Evolutionary conservation across 2,888 invertebrate genomes (phyloP), one percentile per base, ranked within the genome.

Genomic region (Leptinotarsa peninsularis): DNA sequence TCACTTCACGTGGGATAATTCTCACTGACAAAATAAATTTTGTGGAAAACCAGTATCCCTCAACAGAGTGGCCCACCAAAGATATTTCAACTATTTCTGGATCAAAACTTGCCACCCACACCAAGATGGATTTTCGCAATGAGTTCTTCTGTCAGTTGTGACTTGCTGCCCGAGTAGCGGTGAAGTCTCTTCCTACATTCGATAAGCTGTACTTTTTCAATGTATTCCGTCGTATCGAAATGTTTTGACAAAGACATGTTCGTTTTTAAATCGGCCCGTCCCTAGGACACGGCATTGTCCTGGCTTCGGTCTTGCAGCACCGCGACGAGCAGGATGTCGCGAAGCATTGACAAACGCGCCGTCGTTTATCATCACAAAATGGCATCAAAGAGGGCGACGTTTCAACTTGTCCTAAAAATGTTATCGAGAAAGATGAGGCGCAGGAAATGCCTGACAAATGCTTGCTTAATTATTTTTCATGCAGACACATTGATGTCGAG

Each of bases 381-480:
- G 85, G 87, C 87, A 85, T 87, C 87, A 87, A 87, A 87, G 87
- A 82, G 83, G 85, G 82, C 85, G 83, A 83, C 84, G 83, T 83
- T 84, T 83, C 83, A 82, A 82, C 85, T 84, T 84, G 85, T 86
- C 86, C 85, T 87, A 86, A 87, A 88, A 87, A 87, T 87, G 87
- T 87, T 86, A 87, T 87, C 87, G 86, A 84, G 85, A 84, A 85
- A 86, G 83, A 84, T 82, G 85, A 83, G 82, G 76, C 83, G 83
- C 88, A 87, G 88, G 88, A 88, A 88, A 81, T 84, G 85, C 80
- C 83, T 87, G 87, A 88, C 88, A 88, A 88, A 88, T 88, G 85
- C 85, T 85, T 84, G 86, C 87, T 87, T 88, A 88, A 88, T 88
- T 88, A 88, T 88, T 87, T 87, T 87, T 83, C 85, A 84, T 83